Evolutionary conservation across 2,113 vertebrate species (phyloP), one percentile per base, ranked within the genome.

Genomic region (Taxidea taxus): DNA sequence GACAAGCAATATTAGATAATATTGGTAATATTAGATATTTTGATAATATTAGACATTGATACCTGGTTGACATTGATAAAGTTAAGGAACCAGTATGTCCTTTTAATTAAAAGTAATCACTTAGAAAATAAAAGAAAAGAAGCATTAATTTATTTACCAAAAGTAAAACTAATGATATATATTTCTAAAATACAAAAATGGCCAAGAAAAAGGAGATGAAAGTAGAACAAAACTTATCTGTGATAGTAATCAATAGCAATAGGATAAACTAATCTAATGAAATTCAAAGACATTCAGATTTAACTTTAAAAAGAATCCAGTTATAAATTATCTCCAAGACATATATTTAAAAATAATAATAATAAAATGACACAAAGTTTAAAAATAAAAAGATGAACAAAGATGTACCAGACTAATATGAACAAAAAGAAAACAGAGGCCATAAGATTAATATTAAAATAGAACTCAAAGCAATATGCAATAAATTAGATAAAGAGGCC

Each of bases 301-400:
- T 25, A 62, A 66, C 89, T 93, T 77, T 77, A 51, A 96, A 60
- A 96, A 77, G 47, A 96, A 66, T 70, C 27, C 60, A 84, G 31
- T 91, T 68, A 85, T 58, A 85, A 95, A 39, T 92, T 51, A 87
- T 81, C 9, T 93, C 39, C 20, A 96, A 72, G 60, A 78, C 62
- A 85, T 70, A 90, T 15, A n/a, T 77, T 84, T 60, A 60, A 93
- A 54, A 54, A 54, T 54, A 54, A 54, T 54, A 16, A 51, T 51
- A 54, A 54, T 18, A 54, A 54, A 93, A 51, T 60, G 34, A 93
- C 39, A 51, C 54, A 87, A 86, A 75, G 34, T 23, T 75, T 85
- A 85, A 90, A 85, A 89, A 87, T 68, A 49, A 68, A 89, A 88
- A 66, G 60, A 39, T 56, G 34, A 89, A 77, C 37, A 89, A 39